Conservation (phyloP, 2,888 invertebrate species). For the Caenorhabditis zanzibari region DNA sequence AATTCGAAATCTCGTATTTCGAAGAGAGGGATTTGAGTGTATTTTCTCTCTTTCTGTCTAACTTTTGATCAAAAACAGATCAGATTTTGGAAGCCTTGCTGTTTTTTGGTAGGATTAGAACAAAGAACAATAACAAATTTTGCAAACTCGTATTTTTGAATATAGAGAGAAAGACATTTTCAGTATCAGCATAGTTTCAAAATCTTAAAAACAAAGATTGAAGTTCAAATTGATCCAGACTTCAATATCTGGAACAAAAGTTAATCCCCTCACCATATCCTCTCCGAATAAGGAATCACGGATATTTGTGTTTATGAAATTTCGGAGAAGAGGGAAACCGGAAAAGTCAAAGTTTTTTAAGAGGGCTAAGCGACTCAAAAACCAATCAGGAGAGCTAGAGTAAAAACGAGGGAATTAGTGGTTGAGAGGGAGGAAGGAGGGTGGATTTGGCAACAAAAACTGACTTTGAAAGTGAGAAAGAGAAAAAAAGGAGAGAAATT, state of each 20-base stretch:
- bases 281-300: background rate
- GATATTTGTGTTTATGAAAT: background rate
- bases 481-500: constrained; percentile 23
- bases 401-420: constrained; percentile 26
- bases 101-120: background rate
- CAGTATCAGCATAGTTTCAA: too few relatives aligned
- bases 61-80: constrained; percentile 22
- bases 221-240: too few relatives aligned
- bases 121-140: too few relatives aligned
- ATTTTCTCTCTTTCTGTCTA: constrained; percentile 10
- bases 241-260: too few relatives aligned
- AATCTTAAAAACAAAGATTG: too few relatives aligned
- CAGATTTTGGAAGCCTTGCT: background rate
- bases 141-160: too few relatives aligned
- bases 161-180: too few relatives aligned
- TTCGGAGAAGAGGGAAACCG: constrained; percentile 4
- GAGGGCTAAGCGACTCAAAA: constrained; percentile 29
- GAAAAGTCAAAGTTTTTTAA: constrained; percentile 10
- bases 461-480: constrained; percentile 25
- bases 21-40: constrained; percentile 20
- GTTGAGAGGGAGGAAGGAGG: constrained; percentile 15
- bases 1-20: constrained; percentile 34
- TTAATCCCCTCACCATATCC: too few relatives aligned
- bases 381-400: constrained; percentile 35
- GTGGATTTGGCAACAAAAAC: constrained; percentile 43